These are phyloP conservation scores for Drosophila rhopaloa DNA, from an alignment of 1,140 invertebrate genomes.

Conservation along the genomic window DNA sequence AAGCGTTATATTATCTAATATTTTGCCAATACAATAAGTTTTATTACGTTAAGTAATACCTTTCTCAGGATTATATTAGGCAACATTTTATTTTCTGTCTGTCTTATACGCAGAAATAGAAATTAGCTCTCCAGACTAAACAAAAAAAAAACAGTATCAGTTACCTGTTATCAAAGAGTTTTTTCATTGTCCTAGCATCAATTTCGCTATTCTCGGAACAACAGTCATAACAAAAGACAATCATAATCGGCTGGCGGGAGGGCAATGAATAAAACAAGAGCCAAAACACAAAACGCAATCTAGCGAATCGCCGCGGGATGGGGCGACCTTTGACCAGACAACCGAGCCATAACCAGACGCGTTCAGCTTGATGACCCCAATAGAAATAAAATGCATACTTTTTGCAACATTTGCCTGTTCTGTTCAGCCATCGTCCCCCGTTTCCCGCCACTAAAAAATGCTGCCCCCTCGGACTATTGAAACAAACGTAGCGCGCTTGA, in stretches of 20 bases:
- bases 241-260: constrained; percentile 40
- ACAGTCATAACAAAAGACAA: constrained; percentile 44
- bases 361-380: constrained; percentile 76
- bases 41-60: no score
- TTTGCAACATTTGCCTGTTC: constrained; percentile 52
- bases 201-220: constrained; percentile 37
- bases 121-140: not conserved
- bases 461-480: constrained; percentile 10
- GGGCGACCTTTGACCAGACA: constrained; percentile 59
- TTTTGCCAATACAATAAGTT: no score
- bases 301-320: constrained; percentile 37
- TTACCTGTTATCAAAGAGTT: constrained; percentile 27
- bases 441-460: constrained; percentile 3
- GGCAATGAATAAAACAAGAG: constrained; percentile 38
- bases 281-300: constrained; percentile 39
- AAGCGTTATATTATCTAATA: no score
- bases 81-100: not conserved
- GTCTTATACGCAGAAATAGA: not conserved
- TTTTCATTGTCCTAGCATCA: constrained; percentile 25
- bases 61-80: no score
- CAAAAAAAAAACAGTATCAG: not conserved
- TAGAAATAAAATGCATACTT: constrained; percentile 80
- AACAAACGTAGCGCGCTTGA: constrained; percentile 45
- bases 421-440: not conserved
- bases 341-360: constrained; percentile 68